Conservation (phyloP, 1,140 invertebrate genomes). For the Brachionus angularis region DNA sequence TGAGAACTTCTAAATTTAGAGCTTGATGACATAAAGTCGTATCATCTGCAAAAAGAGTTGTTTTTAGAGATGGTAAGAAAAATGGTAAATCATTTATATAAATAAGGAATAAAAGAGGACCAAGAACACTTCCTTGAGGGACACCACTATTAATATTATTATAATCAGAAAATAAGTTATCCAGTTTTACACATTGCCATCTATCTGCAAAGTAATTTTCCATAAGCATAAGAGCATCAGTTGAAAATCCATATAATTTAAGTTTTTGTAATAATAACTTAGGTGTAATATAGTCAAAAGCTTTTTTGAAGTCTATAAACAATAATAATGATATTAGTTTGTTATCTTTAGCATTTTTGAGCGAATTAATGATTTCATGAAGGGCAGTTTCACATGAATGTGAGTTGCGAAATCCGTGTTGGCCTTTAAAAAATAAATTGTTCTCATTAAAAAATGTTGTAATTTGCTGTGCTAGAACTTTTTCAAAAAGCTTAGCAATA, state of each 20-base stretch:
- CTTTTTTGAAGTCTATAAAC: neutral
- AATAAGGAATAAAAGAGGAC: slow-evolving; percentile 1
- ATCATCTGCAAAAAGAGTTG: neutral
- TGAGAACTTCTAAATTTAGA: neutral
- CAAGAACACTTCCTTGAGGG: too few relatives aligned
- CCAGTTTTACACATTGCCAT: neutral
- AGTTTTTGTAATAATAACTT: neutral
- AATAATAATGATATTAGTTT: neutral
- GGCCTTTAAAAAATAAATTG: too few relatives aligned
- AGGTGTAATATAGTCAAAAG: neutral
- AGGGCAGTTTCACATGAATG: too few relatives aligned
- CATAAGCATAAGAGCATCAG: neutral
- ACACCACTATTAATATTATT: neutral
- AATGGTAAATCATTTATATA: slow-evolving; percentile 7
- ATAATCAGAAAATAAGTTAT: neutral
- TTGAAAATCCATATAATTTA: neutral
- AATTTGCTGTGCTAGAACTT: too few relatives aligned
- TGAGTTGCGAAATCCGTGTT: too few relatives aligned
- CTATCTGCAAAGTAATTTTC: slow-evolving; percentile 4
- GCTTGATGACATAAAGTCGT: neutral
- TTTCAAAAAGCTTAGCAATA: too few relatives aligned
- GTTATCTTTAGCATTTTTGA: too few relatives aligned
- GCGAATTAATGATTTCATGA: too few relatives aligned
- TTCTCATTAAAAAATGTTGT: too few relatives aligned
- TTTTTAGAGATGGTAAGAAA: slow-evolving; percentile 6